Percentiles rank a stretch among this genome's conserved stretches.
These are phyloP conservation scores for Belgica antarctica DNA, from an alignment of 2,888 invertebrate species.

Conservation along the genomic window DNA sequence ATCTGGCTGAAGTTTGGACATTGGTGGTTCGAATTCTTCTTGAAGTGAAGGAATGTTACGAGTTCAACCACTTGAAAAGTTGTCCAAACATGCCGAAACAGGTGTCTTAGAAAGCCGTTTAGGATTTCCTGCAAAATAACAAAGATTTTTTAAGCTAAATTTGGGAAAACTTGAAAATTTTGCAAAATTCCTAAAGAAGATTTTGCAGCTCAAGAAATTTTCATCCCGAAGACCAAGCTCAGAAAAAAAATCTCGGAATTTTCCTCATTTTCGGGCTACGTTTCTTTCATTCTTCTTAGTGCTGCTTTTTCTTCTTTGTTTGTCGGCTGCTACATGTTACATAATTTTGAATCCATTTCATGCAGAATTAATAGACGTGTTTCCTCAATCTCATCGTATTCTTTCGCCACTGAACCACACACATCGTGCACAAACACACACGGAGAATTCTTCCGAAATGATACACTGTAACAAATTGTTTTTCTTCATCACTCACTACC, in stretches of 20 bases:
- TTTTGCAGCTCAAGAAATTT: too few relatives aligned
- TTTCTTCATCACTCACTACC: slow-evolving; percentile 10
- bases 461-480: slow-evolving; percentile 43
- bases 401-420: background rate
- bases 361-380: slow-evolving; percentile 43
- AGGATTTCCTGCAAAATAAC: too few relatives aligned
- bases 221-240: background rate
- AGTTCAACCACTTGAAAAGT: too few relatives aligned
- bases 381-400: slow-evolving; percentile 27
- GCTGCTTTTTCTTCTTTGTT: background rate
- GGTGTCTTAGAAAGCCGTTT: too few relatives aligned
- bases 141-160: too few relatives aligned
- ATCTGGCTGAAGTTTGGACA: too few relatives aligned
- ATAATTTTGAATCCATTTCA: slow-evolving; percentile 44
- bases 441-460: too few relatives aligned
- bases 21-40: too few relatives aligned
- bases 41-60: too few relatives aligned
- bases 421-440: slow-evolving; percentile 3
- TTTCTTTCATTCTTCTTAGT: slow-evolving; percentile 2
- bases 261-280: slow-evolving; percentile 37
- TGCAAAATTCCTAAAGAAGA: too few relatives aligned
- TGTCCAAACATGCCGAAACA: too few relatives aligned
- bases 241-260: slow-evolving; percentile 27
- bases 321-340: background rate
- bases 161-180: too few relatives aligned